A percentile compares a stretch with the other conserved stretches of the same genome.
Evolutionary conservation across 2,113 vertebrate genomes (phyloP).

Genomic region (Epinephelus moara): DNA sequence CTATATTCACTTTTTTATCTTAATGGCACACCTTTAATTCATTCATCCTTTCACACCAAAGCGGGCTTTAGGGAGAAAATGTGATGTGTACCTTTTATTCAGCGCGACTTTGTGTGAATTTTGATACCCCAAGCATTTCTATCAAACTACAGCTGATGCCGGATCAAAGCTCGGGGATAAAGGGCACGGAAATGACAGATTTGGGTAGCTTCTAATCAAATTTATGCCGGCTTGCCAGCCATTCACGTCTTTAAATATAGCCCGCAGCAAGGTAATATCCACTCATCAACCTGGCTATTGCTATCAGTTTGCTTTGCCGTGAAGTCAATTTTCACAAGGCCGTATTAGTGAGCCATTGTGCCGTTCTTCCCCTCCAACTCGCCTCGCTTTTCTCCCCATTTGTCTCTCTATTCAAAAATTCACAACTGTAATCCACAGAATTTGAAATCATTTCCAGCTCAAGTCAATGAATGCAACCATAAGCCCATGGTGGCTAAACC

Average conservation of each 20-base stretch:
- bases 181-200: slow-evolving; percentile 46
- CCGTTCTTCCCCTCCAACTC: neutral
- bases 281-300: slow-evolving; percentile 54
- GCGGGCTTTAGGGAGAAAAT: neutral
- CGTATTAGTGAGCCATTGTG: slow-evolving; percentile 40
- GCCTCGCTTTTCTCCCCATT: slow-evolving; percentile 19
- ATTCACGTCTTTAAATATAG: slow-evolving; percentile 50
- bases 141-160: slow-evolving; percentile 41
- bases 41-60: slow-evolving; percentile 32
- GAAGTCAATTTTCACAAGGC: slow-evolving; percentile 39
- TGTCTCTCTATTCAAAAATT: slow-evolving; percentile 62
- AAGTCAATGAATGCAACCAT: slow-evolving; percentile 73
- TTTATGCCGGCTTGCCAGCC: slow-evolving; percentile 17
- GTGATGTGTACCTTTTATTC: slow-evolving; percentile 19
- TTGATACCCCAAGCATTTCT: slow-evolving; percentile 27
- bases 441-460: slow-evolving; percentile 76
- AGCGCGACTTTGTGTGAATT: slow-evolving; percentile 7
- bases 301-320: slow-evolving; percentile 22
- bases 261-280: slow-evolving; percentile 46
- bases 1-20: slow-evolving; percentile 24
- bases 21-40: slow-evolving; percentile 34
- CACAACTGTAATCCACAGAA: slow-evolving; percentile 72
- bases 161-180: slow-evolving; percentile 52
- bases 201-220: slow-evolving; percentile 42
- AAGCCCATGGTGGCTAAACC: slow-evolving; percentile 68